These are phyloP conservation scores for Platysternon megacephalum DNA, from an alignment of 2,113 vertebrate genomes.

Conservation along the genomic window DNA sequence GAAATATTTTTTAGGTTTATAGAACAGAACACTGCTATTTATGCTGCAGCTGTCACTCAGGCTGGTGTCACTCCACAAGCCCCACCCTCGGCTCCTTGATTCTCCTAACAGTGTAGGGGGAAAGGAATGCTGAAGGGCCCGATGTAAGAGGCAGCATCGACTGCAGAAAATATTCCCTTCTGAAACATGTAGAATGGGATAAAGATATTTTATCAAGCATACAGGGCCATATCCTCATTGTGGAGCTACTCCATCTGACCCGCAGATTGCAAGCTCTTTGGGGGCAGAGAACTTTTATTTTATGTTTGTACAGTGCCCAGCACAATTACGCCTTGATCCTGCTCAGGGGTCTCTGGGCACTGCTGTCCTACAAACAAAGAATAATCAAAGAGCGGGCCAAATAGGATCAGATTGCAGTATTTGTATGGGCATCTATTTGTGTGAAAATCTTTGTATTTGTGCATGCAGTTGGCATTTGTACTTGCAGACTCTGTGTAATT, in stretches of 20 bases:
- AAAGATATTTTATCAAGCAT: not conserved
- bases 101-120: not conserved
- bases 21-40: not conserved
- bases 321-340: not conserved
- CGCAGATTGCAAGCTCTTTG: not conserved
- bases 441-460: not conserved
- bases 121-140: not conserved
- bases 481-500: not conserved
- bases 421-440: not conserved
- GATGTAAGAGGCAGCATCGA: not conserved
- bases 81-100: not conserved
- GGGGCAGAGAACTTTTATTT: not conserved
- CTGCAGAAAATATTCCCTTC: not conserved
- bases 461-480: not conserved
- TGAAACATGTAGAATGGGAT: not conserved
- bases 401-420: not conserved
- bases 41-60: not conserved
- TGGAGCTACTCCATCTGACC: not conserved
- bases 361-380: not conserved
- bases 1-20: not conserved
- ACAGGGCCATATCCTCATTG: not conserved
- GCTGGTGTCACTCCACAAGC: not conserved
- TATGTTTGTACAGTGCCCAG: not conserved
- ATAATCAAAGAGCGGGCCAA: not conserved
- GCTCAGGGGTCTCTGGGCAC: not conserved